Evolutionary conservation across 2,113 vertebrate species (phyloP).

Genomic region (Oenanthe oenanthe): DNA sequence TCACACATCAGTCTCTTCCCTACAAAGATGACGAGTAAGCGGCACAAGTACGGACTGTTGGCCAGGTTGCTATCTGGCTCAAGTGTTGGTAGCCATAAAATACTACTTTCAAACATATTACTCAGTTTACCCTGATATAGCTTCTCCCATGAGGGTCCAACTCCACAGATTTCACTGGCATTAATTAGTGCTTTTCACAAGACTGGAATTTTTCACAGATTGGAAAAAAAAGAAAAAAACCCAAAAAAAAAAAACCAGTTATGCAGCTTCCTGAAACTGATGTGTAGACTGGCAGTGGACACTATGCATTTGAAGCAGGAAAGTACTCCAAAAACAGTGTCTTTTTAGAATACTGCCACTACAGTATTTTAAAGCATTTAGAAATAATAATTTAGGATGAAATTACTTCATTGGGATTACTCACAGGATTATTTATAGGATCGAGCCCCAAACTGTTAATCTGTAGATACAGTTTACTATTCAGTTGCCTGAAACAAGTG

Average conservation of each 20-base stretch:
- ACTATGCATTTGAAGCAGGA: background rate
- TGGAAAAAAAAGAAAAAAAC: background rate
- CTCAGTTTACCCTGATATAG: background rate
- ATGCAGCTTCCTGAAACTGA: background rate
- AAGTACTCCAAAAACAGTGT: background rate
- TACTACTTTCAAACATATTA: background rate
- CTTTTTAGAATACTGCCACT: background rate
- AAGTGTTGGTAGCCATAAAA: background rate
- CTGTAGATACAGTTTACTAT: slow-evolving; percentile 10
- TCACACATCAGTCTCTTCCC: background rate
- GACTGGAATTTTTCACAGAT: background rate
- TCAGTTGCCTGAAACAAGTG: slow-evolving; percentile 20
- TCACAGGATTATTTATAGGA: background rate
- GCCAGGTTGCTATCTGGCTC: background rate
- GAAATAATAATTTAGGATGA: slow-evolving; percentile 34
- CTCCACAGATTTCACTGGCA: background rate
- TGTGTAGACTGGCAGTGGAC: background rate
- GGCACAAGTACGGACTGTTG: background rate
- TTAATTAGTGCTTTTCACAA: slow-evolving; percentile 40
- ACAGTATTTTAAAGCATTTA: background rate
- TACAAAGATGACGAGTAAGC: fast-evolving
- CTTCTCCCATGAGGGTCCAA: background rate
- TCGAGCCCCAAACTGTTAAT: slow-evolving; percentile 4
- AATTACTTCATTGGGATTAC: background rate
- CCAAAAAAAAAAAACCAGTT: background rate